A percentile compares a stretch with the other conserved stretches of the same genome.
These are phyloP conservation scores for Argyrosomus regius DNA, from an alignment of 2,797 vertebrate species.

Conservation along the genomic window DNA sequence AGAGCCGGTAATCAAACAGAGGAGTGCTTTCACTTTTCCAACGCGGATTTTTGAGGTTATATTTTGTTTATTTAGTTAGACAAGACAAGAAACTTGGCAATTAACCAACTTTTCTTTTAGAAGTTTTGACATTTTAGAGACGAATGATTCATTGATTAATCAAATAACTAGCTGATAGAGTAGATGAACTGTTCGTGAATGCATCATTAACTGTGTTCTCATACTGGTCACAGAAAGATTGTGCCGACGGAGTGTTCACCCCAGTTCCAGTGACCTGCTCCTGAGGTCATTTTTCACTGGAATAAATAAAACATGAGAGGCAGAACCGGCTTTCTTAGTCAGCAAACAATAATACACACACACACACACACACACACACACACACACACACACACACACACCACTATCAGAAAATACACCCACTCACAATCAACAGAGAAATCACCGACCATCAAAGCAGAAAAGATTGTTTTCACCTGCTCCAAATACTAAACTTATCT, in stretches of 20 bases:
- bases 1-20: not conserved
- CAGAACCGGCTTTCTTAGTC: constrained; percentile 27
- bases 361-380: not conserved
- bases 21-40: not conserved
- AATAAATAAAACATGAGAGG: constrained; percentile 55
- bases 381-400: not conserved
- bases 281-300: constrained; percentile 26
- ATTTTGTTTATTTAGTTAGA: not conserved
- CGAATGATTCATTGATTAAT: not conserved
- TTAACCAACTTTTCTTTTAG: not conserved
- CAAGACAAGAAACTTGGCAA: not conserved
- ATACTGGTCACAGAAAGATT: constrained; percentile 1
- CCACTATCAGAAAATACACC: constrained; percentile 14
- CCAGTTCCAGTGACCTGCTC: constrained; percentile 9
- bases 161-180: not conserved
- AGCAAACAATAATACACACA: constrained; percentile 25
- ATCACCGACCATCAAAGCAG: constrained; percentile 15
- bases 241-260: constrained; percentile 28
- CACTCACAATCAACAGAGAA: constrained; percentile 4
- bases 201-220: not conserved
- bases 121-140: constrained; percentile 1
- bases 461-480: not conserved
- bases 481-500: not conserved
- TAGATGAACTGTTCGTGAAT: not conserved
- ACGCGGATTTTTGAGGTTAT: not conserved